Evolutionary conservation across 2,888 invertebrate genomes (phyloP).

Genomic region (Polyploca ridens): DNA sequence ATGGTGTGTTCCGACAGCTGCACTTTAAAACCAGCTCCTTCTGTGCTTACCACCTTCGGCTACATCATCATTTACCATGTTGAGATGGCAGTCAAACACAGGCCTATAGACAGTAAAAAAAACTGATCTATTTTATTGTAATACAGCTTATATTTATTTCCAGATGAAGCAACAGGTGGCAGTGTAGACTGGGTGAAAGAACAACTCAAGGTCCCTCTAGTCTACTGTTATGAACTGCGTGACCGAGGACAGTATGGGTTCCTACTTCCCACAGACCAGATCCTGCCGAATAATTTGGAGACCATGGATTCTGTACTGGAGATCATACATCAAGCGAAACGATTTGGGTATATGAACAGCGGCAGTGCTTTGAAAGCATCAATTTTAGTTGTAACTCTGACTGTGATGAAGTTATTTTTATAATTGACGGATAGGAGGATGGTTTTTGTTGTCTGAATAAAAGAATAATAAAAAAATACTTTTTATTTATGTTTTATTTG

Average conservation of each 20-base stretch:
- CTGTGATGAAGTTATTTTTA: conserved; percentile 7
- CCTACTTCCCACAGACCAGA: conserved; percentile 84
- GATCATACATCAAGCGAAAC: conserved; percentile 59
- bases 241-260: conserved; percentile 86
- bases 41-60: too few relatives aligned
- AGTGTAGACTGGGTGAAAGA: conserved; percentile 70
- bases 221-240: conserved; percentile 76
- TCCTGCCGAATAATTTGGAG: conserved; percentile 80
- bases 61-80: too few relatives aligned
- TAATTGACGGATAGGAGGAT: neutral
- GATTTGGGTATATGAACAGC: conserved; percentile 49
- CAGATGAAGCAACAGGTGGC: conserved; percentile 53
- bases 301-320: conserved; percentile 78
- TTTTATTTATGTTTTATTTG: too few relatives aligned
- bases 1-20: too few relatives aligned
- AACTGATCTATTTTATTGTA: neutral
- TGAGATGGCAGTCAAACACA: too few relatives aligned
- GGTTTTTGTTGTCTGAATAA: neutral
- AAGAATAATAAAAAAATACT: neutral
- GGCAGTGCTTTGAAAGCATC: conserved; percentile 13
- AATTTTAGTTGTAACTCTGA: conserved; percentile 5
- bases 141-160: conserved; percentile 13
- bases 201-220: conserved; percentile 53
- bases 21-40: too few relatives aligned
- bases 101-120: too few relatives aligned